Conservation (phyloP, 2,888 invertebrate species). For the Polydrusus tereticollis region DNA sequence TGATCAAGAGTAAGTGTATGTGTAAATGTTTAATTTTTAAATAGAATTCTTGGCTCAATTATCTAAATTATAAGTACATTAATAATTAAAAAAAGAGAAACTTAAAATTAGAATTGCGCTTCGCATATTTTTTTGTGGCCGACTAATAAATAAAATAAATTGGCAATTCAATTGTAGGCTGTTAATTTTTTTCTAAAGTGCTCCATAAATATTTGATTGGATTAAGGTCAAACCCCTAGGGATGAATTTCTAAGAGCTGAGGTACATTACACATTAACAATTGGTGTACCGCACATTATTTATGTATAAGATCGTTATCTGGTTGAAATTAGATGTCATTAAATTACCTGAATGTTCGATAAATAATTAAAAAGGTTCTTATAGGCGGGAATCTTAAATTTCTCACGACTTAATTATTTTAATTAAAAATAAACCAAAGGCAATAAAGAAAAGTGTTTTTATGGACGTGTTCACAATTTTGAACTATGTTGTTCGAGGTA, state of each 20-base stretch:
- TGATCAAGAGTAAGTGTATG: conserved; percentile 57
- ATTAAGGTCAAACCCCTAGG: background rate
- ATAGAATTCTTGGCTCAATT: no score
- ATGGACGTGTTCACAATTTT: background rate
- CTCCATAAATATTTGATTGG: background rate
- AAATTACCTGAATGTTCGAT: background rate
- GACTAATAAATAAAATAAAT: no score
- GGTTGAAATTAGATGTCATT: background rate
- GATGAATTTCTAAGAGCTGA: background rate
- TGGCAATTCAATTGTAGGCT: no score
- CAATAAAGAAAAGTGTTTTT: conserved; percentile 2
- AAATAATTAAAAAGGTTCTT: background rate
- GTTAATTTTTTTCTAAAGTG: no score
- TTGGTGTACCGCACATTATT: background rate
- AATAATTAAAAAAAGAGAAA: no score
- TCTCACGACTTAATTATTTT: background rate
- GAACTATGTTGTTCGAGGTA: background rate
- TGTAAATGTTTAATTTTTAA: no score
- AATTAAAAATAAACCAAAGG: background rate
- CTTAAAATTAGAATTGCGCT: no score
- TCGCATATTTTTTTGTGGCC: no score
- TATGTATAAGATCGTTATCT: no score
- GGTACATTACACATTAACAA: background rate
- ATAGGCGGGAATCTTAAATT: no score
- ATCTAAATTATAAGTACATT: no score